Evolutionary conservation across 2,797 vertebrate genomes (phyloP).

Genomic region (Thripadectes ignobilis): DNA sequence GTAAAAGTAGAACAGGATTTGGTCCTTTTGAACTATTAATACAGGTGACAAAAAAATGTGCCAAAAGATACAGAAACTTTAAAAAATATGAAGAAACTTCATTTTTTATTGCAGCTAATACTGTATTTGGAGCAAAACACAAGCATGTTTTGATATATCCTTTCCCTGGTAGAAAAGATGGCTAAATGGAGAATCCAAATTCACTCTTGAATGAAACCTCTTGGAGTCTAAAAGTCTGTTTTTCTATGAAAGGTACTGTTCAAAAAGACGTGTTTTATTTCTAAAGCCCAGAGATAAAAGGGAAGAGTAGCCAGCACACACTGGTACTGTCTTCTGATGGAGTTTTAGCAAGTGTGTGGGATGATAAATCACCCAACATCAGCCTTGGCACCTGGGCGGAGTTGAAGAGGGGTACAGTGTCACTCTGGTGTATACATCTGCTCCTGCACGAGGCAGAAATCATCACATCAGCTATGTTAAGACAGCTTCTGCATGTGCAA

Average conservation of each 20-base stretch:
- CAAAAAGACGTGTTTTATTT: neutral
- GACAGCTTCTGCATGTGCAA: neutral
- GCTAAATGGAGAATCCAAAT: neutral
- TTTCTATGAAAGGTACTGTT: neutral
- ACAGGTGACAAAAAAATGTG: neutral
- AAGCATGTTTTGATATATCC: neutral
- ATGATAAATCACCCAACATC: neutral
- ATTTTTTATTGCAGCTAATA: neutral
- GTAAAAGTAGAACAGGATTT: neutral
- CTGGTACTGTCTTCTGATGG: neutral
- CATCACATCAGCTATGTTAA: neutral
- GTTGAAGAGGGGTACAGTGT: neutral
- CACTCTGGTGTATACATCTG: neutral
- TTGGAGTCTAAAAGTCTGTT: neutral
- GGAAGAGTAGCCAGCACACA: neutral
- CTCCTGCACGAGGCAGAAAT: neutral
- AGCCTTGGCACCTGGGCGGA: neutral
- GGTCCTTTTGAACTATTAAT: slow-evolving; percentile 12
- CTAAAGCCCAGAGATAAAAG: neutral
- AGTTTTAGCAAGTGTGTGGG: neutral
- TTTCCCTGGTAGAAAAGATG: neutral
- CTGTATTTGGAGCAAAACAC: neutral
- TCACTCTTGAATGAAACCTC: neutral
- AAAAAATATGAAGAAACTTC: neutral
- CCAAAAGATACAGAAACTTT: neutral